Conservation (phyloP, 2,797 vertebrate species). For the Phalanger gymnotis region DNA sequence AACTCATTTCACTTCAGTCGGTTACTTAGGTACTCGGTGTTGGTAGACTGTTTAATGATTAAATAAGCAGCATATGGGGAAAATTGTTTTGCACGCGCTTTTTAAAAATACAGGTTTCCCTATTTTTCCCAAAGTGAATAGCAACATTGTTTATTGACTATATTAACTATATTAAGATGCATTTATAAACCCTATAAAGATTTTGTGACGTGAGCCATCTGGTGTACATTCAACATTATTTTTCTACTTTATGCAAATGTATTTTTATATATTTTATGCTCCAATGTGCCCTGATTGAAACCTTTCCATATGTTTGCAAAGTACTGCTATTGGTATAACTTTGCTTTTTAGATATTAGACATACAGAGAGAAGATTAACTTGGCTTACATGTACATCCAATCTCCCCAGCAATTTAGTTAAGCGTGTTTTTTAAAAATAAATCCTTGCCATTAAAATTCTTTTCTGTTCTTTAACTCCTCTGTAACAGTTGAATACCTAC, state of each 20-base stretch:
- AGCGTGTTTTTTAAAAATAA: neutral
- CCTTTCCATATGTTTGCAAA: neutral
- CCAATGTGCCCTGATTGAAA: constrained; percentile 29
- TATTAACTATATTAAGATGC: constrained; percentile 41
- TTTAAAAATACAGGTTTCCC: neutral
- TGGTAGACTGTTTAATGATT: constrained; percentile 16
- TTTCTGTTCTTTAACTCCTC: neutral
- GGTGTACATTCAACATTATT: constrained; percentile 5
- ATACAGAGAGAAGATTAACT: neutral
- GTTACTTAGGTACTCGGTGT: constrained; percentile 5
- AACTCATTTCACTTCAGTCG: constrained; percentile 25
- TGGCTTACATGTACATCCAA: neutral
- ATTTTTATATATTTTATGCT: constrained; percentile 33
- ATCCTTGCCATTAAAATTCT: constrained; percentile 5
- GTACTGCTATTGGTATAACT: neutral
- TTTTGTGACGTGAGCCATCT: constrained; percentile 16
- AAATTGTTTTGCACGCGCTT: neutral
- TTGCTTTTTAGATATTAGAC: constrained; percentile 22
- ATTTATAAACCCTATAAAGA: neutral
- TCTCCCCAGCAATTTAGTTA: constrained; percentile 26
- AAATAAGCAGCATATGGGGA: constrained; percentile 7
- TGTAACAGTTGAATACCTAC: neutral
- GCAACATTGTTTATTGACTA: constrained; percentile 13
- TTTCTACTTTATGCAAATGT: constrained; percentile 23
- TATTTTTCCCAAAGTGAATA: neutral